phyloP scores from a whole-genome alignment of 2,113 vertebrate species.

The Tupaia chinensis region DNA sequence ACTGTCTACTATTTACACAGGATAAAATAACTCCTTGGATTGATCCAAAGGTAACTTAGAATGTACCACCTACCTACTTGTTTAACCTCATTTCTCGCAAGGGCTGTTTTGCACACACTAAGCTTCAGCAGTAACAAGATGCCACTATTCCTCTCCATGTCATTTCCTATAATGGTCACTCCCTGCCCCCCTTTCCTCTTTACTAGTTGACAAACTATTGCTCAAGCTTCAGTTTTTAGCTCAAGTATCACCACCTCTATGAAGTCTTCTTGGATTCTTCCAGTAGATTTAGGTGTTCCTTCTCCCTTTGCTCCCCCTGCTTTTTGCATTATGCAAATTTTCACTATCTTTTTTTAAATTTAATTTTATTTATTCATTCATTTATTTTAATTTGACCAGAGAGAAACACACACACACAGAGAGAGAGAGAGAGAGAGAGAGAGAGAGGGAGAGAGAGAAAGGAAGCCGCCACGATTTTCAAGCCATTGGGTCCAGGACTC shows the following conservation, averaged over 20 bases:
- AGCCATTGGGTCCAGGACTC: too few relatives aligned
- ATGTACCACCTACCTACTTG: neutral
- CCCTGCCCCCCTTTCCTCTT: neutral
- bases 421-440: too few relatives aligned
- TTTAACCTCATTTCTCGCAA: neutral
- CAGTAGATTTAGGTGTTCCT: neutral
- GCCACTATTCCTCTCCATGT: neutral
- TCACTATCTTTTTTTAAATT: neutral
- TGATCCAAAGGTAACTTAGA: conserved; percentile 26
- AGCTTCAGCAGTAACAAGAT: neutral
- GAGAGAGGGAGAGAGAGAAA: too few relatives aligned
- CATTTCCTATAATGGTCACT: neutral
- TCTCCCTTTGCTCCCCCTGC: neutral
- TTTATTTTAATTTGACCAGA: too few relatives aligned
- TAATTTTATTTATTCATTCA: too few relatives aligned
- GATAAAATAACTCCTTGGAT: conserved; percentile 23
- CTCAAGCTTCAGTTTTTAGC: conserved; percentile 39
- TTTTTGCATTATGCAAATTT: neutral
- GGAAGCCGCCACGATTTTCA: too few relatives aligned
- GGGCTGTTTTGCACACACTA: neutral
- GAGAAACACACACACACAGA: too few relatives aligned
- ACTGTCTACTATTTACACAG: neutral
- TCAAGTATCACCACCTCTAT: neutral
- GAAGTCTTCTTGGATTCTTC: conserved; percentile 25
- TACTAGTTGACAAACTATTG: conserved; percentile 8